Evolutionary conservation across 1,140 invertebrate species (phyloP).

Genomic region (Tetranychus urticae): DNA sequence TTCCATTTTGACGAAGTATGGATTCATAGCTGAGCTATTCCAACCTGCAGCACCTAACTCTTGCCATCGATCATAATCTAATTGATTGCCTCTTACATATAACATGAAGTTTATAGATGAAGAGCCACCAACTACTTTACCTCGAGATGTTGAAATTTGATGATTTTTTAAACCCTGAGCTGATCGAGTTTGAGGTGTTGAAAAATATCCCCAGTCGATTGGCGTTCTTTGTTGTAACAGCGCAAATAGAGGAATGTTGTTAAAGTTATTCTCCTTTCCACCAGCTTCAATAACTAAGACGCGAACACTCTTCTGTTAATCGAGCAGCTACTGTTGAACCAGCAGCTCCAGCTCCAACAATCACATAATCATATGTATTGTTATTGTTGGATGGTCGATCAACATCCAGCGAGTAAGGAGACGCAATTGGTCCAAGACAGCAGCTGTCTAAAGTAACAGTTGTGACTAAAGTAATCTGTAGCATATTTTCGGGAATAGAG

Average conservation of each 20-base stretch:
- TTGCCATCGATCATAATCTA: slow-evolving; percentile 73
- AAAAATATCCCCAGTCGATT: slow-evolving; percentile 76
- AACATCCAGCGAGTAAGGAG: too few relatives aligned
- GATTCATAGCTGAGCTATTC: slow-evolving; percentile 32
- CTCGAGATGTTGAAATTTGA: slow-evolving; percentile 24
- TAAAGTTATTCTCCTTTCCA: not conserved
- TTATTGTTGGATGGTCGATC: not conserved
- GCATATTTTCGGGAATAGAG: too few relatives aligned
- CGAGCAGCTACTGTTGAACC: not conserved
- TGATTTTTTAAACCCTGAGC: slow-evolving; percentile 30
- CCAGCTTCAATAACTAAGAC: not conserved
- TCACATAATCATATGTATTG: not conserved
- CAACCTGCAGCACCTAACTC: slow-evolving; percentile 46
- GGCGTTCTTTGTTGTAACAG: slow-evolving; percentile 42
- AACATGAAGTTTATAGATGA: slow-evolving; percentile 83
- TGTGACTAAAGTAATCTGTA: too few relatives aligned
- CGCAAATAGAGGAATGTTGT: not conserved
- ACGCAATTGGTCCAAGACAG: too few relatives aligned
- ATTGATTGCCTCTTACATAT: slow-evolving; percentile 68
- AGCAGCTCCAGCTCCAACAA: not conserved
- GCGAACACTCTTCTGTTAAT: not conserved
- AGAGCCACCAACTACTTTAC: slow-evolving; percentile 33
- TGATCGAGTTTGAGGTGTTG: slow-evolving; percentile 53
- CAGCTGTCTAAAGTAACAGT: too few relatives aligned
- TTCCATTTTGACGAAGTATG: slow-evolving; percentile 29